Percentiles rank a stretch among this genome's conserved stretches.
Conservation (phyloP, 2,888 invertebrate genomes). For the Heteromurus nitidus region DNA sequence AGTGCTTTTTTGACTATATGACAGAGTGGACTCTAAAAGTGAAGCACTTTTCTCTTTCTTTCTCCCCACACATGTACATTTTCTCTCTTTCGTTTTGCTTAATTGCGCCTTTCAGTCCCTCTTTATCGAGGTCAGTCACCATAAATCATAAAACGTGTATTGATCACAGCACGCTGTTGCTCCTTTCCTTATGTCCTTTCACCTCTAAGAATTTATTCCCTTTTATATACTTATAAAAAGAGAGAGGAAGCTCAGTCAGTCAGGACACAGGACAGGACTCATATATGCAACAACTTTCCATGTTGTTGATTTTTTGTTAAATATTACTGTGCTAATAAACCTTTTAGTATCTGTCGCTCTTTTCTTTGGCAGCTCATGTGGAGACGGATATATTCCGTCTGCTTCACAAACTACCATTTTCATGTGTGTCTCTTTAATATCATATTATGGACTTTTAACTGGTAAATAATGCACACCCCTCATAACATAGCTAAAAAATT, state of each 20-base stretch:
- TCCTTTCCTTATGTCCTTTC: conserved; percentile 21
- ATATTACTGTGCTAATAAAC: conserved; percentile 62
- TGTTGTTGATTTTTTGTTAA: conserved; percentile 51
- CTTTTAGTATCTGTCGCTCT: conserved; percentile 62
- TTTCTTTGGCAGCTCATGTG: conserved; percentile 13
- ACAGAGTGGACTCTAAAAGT: conserved; percentile 17
- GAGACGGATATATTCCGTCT: neutral
- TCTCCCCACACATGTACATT: too few relatives aligned
- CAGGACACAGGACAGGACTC: too few relatives aligned
- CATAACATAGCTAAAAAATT: neutral
- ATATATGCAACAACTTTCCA: conserved; percentile 39
- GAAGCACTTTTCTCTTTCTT: conserved; percentile 33
- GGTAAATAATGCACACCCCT: conserved; percentile 50
- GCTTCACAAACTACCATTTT: too few relatives aligned
- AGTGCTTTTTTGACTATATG: neutral
- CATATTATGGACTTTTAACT: conserved; percentile 14
- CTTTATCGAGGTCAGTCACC: conserved; percentile 62
- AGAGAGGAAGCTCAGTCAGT: conserved; percentile 2
- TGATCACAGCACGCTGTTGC: conserved; percentile 62
- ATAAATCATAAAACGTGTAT: conserved; percentile 60
- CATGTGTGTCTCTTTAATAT: conserved; percentile 51
- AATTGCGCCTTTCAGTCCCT: conserved; percentile 60
- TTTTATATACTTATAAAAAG: too few relatives aligned
- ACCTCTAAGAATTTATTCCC: too few relatives aligned
- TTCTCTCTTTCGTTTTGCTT: conserved; percentile 49